These are phyloP conservation scores for Corythornis madagascariensis DNA, from an alignment of 2,113 vertebrate genomes.

Conservation along the genomic window DNA sequence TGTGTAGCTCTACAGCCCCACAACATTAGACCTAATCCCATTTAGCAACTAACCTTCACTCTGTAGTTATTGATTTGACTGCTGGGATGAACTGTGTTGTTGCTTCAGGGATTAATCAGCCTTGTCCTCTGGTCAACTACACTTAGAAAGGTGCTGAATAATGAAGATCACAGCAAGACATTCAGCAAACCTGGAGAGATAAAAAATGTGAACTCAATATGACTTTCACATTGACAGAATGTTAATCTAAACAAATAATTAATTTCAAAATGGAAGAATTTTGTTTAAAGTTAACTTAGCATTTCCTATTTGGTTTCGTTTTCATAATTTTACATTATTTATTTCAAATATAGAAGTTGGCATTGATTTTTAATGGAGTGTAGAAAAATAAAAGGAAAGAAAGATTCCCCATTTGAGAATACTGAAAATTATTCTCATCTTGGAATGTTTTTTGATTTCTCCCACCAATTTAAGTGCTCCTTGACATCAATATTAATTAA, in stretches of 20 bases:
- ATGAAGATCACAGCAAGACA: not conserved
- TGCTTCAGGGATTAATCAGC: constrained; percentile 18
- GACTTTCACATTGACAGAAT: not conserved
- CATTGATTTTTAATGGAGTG: not conserved
- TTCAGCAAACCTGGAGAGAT: not conserved
- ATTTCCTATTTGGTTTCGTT: not conserved
- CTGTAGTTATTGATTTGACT: not conserved
- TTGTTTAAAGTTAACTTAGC: not conserved
- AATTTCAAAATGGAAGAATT: not conserved
- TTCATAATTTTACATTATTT: not conserved
- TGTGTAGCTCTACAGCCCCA: not conserved
- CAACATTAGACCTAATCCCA: not conserved
- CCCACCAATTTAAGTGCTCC: not conserved
- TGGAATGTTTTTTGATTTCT: no score
- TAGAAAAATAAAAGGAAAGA: not conserved
- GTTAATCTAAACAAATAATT: not conserved
- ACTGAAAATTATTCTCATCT: not conserved
- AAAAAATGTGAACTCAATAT: not conserved
- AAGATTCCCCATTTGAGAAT: not conserved
- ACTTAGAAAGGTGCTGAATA: not conserved
- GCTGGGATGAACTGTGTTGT: not conserved
- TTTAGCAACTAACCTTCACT: not conserved
- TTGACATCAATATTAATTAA: not conserved
- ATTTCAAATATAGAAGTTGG: not conserved
- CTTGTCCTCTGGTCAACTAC: not conserved